Base-by-base conservation (phyloP, 2,888 invertebrate species). In the Cataglyphis altisquamis region DNA sequence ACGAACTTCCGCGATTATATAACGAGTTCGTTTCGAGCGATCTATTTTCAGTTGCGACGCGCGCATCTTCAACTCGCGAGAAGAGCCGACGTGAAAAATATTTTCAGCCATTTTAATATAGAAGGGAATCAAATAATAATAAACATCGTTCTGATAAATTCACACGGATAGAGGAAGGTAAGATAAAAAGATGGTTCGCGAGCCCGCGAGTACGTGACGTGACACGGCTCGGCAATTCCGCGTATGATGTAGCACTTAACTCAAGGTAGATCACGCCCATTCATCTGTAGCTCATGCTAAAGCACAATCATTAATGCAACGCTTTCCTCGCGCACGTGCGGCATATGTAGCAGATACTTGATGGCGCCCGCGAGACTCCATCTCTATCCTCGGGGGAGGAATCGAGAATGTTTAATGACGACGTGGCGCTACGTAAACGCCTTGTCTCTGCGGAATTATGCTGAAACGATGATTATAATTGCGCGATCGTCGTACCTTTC, bases 261-360 rank as follows among this genome's bases (percentile, higher is more conserved):
- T 78, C 45, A 12, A 32, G 32, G 10, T 78, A 72, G 72, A 70
- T 78, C 45, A 70, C 73, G 45, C 45, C 32, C 45, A 72, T 72
- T 80, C 73, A 72, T 72, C 60, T 45, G 73, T 32, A 21, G 60
- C 60, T 68, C 68, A n/a, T 32, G 32, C 12, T 60, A 60, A 78
- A 72, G 60, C 60, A 32, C 45, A 45, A 72, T 80, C 60, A 80
- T 80, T 80, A 80, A 80, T 80, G 78, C 78, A 72, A 72, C 60
- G 78, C 32, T 70, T 72, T 60, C 18, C 78, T 80, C 78, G 25
- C 78, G 25, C 45, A 45, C 21, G 60, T 57, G 73, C 60, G 21
- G 10, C 45, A 45, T 32, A 41, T 32, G 45, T 52, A 21, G 21
- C 60, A 57, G 32, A 67, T 41, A 32, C 18, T 41, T 72, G 72